Base-by-base conservation (phyloP, 2,113 vertebrate genomes). In the Seriola aureovittata region DNA sequence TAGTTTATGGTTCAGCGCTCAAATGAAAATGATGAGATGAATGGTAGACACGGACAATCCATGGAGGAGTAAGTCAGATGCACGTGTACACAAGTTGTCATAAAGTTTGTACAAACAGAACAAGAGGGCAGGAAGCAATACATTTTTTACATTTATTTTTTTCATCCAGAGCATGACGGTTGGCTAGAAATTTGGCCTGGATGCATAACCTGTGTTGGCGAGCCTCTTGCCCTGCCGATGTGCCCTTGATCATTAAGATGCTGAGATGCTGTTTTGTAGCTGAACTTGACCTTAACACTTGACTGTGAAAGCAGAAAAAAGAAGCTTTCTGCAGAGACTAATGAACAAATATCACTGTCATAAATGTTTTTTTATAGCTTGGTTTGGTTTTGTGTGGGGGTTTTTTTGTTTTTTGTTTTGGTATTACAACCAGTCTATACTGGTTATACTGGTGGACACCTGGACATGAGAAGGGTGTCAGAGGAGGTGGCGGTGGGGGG, bases 391-490 rank as follows among this genome's bases (percentile, higher is more conserved):
- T 16, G 40, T 10, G 8, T 42, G 8, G 11, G 40, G 29, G 25
- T 29, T 29, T 29, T 29, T 29, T 29, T 29, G 2, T 29, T 29
- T 8, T 38, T 8, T 38, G 38, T 38, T 8, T 5, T 5, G 38
- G 38, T 57, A 38, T 42, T 19, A 12, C 17, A 68, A 4, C 46
- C 67, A 8, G 16, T 0, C 8, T 3, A 8, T 52, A 55, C n/a
- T 16, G 38, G 17, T 38, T 4, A 2, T 60, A n/a, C 21, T 54
- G 59, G 32, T 69, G 23, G 55, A 34, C 4, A 42, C 16, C 52
- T 85, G 75, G 78, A 84, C 82, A 59, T 85, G 64, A 34, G 66
- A 42, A 67, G 38, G 81, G 70, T 81, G 80, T 77, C 63, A 78
- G 73, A 75, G 82, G 75, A 57, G 74, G 85, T 76, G 71, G 48